Conservation (phyloP, 1,140 invertebrate genomes). For the Pectinophora gossypiella region DNA sequence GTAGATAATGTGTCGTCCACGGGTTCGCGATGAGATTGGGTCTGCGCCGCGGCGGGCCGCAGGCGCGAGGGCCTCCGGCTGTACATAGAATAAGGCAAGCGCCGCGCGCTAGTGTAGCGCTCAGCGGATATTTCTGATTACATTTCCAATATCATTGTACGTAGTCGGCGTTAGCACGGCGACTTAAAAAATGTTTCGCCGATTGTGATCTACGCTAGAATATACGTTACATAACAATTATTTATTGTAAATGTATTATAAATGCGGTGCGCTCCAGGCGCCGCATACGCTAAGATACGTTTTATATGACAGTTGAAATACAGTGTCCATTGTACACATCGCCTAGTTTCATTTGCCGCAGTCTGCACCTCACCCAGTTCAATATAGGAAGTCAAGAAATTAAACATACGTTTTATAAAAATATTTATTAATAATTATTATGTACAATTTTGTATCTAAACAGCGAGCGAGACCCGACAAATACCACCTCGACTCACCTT, state of each 20-base stretch:
- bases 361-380: background rate
- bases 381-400: too few relatives aligned
- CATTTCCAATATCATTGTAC: background rate
- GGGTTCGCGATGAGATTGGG: too few relatives aligned
- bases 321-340: background rate
- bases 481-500: background rate
- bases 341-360: background rate
- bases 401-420: conserved; percentile 39
- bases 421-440: conserved; percentile 40
- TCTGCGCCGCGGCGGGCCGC: too few relatives aligned
- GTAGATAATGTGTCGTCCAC: too few relatives aligned
- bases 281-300: background rate
- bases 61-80: too few relatives aligned
- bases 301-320: conserved; percentile 1
- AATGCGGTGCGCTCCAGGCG: background rate
- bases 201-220: background rate
- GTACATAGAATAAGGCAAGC: background rate
- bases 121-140: background rate
- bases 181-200: background rate
- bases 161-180: too few relatives aligned
- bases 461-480: conserved; percentile 3
- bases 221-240: too few relatives aligned
- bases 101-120: background rate
- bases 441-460: conserved; percentile 48
- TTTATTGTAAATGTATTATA: conserved; percentile 2